phyloP scores from a whole-genome alignment of 2,888 invertebrate genomes.

The Amblyjoppa fuscipennis region DNA sequence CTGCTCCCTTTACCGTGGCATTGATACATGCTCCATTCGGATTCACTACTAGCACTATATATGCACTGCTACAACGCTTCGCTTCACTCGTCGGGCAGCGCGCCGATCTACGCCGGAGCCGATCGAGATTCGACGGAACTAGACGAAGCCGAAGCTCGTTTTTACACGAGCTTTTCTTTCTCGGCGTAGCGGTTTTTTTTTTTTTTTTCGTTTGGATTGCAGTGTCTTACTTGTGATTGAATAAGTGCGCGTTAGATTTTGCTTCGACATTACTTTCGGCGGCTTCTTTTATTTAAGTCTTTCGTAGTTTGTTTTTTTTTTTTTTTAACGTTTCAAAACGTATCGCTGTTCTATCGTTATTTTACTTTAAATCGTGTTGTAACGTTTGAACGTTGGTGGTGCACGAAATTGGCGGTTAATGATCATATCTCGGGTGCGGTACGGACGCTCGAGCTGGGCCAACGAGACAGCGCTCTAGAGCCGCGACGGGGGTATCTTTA shows the following conservation, averaged over 20 bases:
- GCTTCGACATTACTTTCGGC: too few species aligned
- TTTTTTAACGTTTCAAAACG: neutral
- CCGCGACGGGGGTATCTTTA: conserved; percentile 11
- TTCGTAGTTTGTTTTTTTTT: neutral
- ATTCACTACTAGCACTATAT: neutral
- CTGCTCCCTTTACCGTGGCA: conserved; percentile 31
- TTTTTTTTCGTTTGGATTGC: conserved; percentile 26
- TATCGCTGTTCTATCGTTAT: conserved; percentile 6
- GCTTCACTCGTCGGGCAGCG: neutral
- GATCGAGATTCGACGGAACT: neutral
- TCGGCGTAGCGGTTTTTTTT: neutral
- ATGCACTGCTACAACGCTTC: conserved; percentile 1
- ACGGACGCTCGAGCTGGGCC: conserved; percentile 5
- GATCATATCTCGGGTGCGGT: conserved; percentile 1
- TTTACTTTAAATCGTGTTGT: conserved; percentile 34
- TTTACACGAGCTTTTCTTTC: neutral
- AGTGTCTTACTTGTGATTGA: conserved; percentile 27
- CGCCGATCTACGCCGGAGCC: neutral
- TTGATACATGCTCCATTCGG: conserved; percentile 38
- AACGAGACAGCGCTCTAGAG: conserved; percentile 37
- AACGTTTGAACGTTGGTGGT: conserved; percentile 27
- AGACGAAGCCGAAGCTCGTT: neutral
- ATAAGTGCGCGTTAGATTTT: neutral
- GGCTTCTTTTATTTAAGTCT: neutral
- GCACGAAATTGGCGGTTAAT: conserved; percentile 54